A percentile compares a stretch with the other conserved stretches of the same genome.
These are phyloP conservation scores for Vespertilio murinus DNA, from an alignment of 2,797 vertebrate genomes.

Conservation along the genomic window DNA sequence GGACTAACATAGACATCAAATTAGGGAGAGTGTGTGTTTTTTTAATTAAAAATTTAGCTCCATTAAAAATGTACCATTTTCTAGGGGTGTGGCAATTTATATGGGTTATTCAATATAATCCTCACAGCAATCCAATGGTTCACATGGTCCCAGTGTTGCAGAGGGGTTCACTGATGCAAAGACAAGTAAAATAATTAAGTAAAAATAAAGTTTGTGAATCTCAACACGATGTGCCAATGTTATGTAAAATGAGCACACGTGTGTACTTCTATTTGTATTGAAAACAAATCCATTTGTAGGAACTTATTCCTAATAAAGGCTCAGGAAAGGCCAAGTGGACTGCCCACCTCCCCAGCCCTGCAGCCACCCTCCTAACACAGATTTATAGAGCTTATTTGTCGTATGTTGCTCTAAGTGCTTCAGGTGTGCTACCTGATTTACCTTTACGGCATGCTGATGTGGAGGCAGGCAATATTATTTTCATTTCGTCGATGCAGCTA, in stretches of 20 bases:
- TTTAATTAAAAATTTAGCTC: neutral
- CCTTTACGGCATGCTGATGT: conserved; percentile 5
- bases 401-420: neutral
- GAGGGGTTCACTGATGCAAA: neutral
- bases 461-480: neutral
- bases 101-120: neutral
- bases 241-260: too few species aligned
- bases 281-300: neutral
- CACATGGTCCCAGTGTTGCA: neutral
- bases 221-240: neutral
- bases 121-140: neutral
- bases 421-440: neutral
- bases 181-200: neutral
- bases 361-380: neutral
- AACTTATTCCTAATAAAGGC: neutral
- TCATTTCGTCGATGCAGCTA: neutral
- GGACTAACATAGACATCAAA: neutral
- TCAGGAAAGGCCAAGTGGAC: neutral
- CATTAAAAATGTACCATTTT: neutral
- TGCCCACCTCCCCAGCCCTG: accelerated
- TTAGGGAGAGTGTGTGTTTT: neutral
- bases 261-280: neutral
- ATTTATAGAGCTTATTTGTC: conserved; percentile 20
- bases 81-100: neutral
- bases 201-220: neutral